phyloP scores from a whole-genome alignment of 2,113 vertebrate species.

The Barbus barbus region DNA sequence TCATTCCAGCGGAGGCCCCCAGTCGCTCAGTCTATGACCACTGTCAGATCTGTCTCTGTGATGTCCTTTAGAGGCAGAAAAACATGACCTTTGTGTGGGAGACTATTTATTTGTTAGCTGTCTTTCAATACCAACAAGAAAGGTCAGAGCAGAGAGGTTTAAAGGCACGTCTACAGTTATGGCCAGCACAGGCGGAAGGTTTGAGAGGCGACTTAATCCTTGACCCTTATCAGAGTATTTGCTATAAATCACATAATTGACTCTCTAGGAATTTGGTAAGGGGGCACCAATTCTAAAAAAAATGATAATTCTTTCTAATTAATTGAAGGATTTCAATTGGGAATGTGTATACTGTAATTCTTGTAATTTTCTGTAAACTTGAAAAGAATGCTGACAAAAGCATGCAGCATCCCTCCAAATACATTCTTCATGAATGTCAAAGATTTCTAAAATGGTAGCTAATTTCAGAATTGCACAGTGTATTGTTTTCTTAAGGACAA shows the following conservation, averaged over 20 bases:
- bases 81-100: conserved; percentile 71
- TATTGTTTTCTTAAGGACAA: background rate
- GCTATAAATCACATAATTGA: background rate
- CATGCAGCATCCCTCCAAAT: background rate
- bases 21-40: conserved; percentile 56
- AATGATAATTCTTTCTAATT: background rate
- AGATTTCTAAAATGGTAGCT: background rate
- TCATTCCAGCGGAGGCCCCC: conserved; percentile 41
- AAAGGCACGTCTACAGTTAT: conserved; percentile 23
- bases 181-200: background rate
- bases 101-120: conserved; percentile 73
- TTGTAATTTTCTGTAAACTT: background rate
- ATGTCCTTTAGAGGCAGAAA: conserved; percentile 69
- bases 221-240: conserved; percentile 11
- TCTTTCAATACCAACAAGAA: conserved; percentile 69
- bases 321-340: background rate
- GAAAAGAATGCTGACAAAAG: background rate
- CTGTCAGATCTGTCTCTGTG: conserved; percentile 63
- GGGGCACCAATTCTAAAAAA: background rate
- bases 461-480: background rate
- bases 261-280: background rate
- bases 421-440: background rate
- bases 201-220: background rate
- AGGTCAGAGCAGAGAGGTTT: conserved; percentile 67
- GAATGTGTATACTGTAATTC: background rate